Base-by-base conservation (phyloP, 2,888 invertebrate genomes). In the Acrobasis repandana region DNA sequence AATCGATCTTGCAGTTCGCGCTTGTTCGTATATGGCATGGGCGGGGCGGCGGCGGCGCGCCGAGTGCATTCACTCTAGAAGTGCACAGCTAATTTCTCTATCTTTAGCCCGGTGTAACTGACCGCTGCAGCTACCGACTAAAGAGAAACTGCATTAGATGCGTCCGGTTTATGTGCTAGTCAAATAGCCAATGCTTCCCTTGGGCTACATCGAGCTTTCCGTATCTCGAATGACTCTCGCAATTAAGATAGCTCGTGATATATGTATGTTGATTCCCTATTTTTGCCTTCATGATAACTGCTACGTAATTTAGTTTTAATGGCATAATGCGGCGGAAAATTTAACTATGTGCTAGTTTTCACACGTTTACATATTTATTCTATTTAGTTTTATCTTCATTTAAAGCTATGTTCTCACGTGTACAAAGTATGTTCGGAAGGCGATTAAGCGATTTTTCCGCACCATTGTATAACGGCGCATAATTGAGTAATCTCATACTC, bases 71-170 rank as follows among this genome's bases (percentile, higher is more conserved):
- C 88, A 87, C 89, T 86, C 81, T 74, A 83, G 83, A 80, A 82
- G 82, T 80, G 80, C 76, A 75, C 82, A 76, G 82, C 86, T 91
- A 90, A 91, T 90, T 92, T 90, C 89, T 91, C 91, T 92, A 92
- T 91, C 90, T 91, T 90, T 91, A 91, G 91, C 84, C 79, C 77
- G 85, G 87, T 80, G 86, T 92, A 88, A 91, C 85, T 90, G 92
- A 91, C 90, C 91, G 88, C 72, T 68, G 67, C 75, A 76, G 80
- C 84, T 83, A 82, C 83, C 77, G 80, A 76, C 83, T 74, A 76
- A 82, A 85, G 88, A 88, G 88, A 90, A 89, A 90, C 86, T 88
- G 90, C 89, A 85, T 87, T 86, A 86, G 88, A 87, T 80, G 86
- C 86, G 83, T 87, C 88, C 87, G 89, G 89, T 89, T 87, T 86